Base-by-base conservation (phyloP, 2,888 invertebrate genomes). In the Pandemis heparana region DNA sequence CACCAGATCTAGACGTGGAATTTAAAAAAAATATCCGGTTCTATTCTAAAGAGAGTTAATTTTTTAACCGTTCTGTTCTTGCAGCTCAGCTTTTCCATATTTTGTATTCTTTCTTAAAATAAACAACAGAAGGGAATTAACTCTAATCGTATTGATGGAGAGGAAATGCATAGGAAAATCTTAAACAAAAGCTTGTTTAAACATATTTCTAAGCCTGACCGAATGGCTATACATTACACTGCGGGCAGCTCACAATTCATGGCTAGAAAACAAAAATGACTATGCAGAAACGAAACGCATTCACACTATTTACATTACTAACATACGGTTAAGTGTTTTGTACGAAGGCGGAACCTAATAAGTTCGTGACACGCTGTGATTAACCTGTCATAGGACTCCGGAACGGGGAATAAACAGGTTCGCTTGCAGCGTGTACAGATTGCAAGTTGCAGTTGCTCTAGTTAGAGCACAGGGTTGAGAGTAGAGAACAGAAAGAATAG, bases 281-380 rank as follows among this genome's bases (percentile, higher is more conserved):
- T 71, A 9, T 43, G 60, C 46, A 60, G 68, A 70, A 75, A 74
- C 65, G 59, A 23, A 41, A 74, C 64, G 64, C 61, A 66, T 61
- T 70, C 63, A 61, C 61, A 72, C 70, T 76, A 76, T 75, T 80
- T 78, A 77, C 74, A 71, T 71, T 71, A 78, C 78, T 80, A 79
- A 79, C 79, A 80, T 79, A 78, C 72, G 66, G 51, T 61, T 79
- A 81, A 81, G 75, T 73, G 75, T 72, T 75, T 70, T 60, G 69
- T 75, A 70, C 77, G 79, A 80, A 80, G 81, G 81, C 81, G 83
- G 82, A 83, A 83, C 82, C 82, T 84, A 86, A 85, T 83, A 82
- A 83, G 84, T 85, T 85, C 84, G 79, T 85, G 89, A 85, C 86
- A 85, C 80, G 81, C 82, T 79, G 83, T 91, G 89, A 90, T 92